phyloP scores from a whole-genome alignment of 2,888 invertebrate genomes.

The Sepiola atlantica region DNA sequence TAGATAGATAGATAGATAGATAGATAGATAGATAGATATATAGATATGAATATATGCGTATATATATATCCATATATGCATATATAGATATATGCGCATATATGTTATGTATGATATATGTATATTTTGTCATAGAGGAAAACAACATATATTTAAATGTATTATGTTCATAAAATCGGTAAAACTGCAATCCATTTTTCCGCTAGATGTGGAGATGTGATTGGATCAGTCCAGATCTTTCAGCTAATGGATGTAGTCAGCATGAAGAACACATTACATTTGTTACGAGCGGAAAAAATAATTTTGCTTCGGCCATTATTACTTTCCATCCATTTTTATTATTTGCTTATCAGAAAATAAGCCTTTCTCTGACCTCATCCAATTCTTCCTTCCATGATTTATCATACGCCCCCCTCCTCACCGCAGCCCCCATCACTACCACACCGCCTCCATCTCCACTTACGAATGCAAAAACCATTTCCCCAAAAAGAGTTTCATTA shows the following conservation, averaged over 20 bases:
- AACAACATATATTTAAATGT: neutral
- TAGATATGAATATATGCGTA: too few relatives aligned
- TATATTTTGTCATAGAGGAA: neutral
- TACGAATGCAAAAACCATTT: neutral
- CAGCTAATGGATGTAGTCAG: neutral
- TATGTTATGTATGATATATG: neutral
- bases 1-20: too few relatives aligned
- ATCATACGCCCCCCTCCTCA: neutral
- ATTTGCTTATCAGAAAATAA: slow-evolving; percentile 32
- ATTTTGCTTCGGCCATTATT: neutral
- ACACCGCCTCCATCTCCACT: neutral
- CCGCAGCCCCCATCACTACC: too few relatives aligned
- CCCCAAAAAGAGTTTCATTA: slow-evolving; percentile 3
- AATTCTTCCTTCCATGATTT: neutral
- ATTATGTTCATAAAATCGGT: neutral
- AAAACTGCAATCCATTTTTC: neutral
- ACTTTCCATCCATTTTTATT: slow-evolving; percentile 2
- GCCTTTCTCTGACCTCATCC: slow-evolving; percentile 32
- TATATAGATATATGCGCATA: too few relatives aligned
- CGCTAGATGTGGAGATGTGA: neutral
- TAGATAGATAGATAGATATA: too few relatives aligned
- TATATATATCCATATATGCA: too few relatives aligned
- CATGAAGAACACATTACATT: neutral
- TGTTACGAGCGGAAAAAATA: neutral
- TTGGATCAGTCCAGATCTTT: neutral